Evolutionary conservation across 2,113 vertebrate species (phyloP).

Genomic region (Trematomus loennbergii): DNA sequence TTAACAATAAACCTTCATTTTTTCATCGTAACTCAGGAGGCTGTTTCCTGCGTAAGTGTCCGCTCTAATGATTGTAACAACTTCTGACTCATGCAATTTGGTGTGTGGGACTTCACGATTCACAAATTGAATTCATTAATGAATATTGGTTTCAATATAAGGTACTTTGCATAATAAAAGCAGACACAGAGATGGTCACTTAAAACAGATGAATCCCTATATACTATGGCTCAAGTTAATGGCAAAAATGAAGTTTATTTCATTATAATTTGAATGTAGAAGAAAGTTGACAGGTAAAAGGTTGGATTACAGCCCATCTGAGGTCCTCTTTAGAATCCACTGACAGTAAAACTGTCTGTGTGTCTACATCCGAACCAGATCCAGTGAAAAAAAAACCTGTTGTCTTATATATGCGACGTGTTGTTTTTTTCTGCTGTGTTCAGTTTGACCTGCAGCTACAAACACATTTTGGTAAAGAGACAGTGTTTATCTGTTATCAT

Average conservation of each 20-base stretch:
- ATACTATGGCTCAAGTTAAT: not conserved
- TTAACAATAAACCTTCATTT: too few relatives aligned
- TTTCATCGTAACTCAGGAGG: too few relatives aligned
- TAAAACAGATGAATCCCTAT: not conserved
- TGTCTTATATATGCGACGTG: constrained; percentile 12
- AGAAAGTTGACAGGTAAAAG: not conserved
- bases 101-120: not conserved
- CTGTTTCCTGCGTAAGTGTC: too few relatives aligned
- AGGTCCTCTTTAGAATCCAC: not conserved
- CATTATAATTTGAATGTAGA: not conserved
- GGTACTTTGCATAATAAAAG: not conserved
- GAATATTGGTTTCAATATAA: too few relatives aligned
- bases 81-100: not conserved
- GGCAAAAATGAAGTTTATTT: not conserved
- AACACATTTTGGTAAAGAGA: constrained; percentile 16
- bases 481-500: constrained; percentile 34
- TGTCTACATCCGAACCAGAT: not conserved
- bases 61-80: too few relatives aligned
- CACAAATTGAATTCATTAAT: too few relatives aligned
- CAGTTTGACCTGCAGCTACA: constrained; percentile 35
- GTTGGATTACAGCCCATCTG: not conserved
- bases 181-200: not conserved
- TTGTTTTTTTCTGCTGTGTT: constrained; percentile 11
- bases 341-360: not conserved
- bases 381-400: constrained; percentile 9